These are phyloP conservation scores for Eupleurogrammus muticus DNA, from an alignment of 2,797 vertebrate species.

Conservation along the genomic window DNA sequence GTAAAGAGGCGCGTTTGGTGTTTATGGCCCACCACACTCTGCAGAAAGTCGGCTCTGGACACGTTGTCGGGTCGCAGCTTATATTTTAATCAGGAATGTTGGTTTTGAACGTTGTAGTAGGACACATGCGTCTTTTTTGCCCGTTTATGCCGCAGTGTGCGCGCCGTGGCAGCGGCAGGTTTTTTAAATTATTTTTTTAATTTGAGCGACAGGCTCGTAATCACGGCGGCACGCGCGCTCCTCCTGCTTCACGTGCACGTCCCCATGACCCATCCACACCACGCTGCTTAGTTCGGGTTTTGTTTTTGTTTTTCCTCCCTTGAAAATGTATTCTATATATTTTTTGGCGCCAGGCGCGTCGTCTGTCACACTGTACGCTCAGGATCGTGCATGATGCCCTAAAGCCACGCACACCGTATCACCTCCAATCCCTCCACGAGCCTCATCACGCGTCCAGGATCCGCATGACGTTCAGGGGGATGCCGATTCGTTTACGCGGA, in stretches of 20 bases:
- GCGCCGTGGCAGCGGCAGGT: constrained; percentile 66
- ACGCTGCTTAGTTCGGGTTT: neutral
- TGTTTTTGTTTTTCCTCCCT: neutral
- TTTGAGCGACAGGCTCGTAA: constrained; percentile 45
- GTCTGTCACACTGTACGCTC: constrained; percentile 37
- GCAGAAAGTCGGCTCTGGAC: constrained; percentile 38
- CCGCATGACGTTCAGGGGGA: constrained; percentile 52
- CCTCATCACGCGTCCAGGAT: constrained; percentile 53
- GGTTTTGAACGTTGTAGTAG: constrained; percentile 9
- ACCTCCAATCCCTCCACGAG: constrained; percentile 36
- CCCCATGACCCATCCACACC: constrained; percentile 7
- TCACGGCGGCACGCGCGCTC: constrained; percentile 39
- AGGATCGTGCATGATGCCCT: constrained; percentile 39
- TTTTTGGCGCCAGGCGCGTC: constrained; percentile 33
- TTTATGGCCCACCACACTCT: constrained; percentile 4
- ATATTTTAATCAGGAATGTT: neutral
- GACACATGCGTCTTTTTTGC: constrained; percentile 43
- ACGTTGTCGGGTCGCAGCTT: constrained; percentile 39
- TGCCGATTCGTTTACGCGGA: constrained; percentile 56
- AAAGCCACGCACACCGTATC: constrained; percentile 41
- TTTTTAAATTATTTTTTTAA: constrained; percentile 58
- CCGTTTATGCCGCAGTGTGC: constrained; percentile 82
- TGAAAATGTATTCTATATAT: constrained; percentile 1
- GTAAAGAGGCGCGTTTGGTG: neutral
- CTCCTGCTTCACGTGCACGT: constrained; percentile 32